Percentiles rank a stretch among this genome's conserved stretches.
Evolutionary conservation across 2,797 vertebrate species (phyloP).

Genomic region (Tangara arthus): DNA sequence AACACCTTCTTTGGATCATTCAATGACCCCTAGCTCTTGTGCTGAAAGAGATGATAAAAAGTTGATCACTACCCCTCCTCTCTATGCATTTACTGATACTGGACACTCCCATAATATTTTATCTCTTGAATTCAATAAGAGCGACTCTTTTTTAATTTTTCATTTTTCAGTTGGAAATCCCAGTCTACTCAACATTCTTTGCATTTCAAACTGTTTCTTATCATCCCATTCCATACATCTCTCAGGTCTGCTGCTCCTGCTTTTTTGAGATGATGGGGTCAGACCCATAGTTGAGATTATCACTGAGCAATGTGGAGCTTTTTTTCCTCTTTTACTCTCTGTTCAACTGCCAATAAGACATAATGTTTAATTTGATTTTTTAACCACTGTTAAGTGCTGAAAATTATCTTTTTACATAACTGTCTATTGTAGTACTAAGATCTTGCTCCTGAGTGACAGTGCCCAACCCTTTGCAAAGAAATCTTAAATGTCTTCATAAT

Average conservation of each 20-base stretch:
- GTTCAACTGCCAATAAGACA: background rate
- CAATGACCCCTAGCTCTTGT: background rate
- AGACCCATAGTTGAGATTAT: background rate
- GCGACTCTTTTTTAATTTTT: background rate
- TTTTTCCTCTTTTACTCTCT: background rate
- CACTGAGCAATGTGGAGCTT: rapidly evolving
- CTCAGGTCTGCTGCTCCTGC: background rate
- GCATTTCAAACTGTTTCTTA: background rate
- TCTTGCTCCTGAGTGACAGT: background rate
- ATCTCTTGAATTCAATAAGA: background rate
- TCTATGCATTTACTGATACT: background rate
- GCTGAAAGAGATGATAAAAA: background rate
- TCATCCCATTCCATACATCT: background rate
- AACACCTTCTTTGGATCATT: background rate
- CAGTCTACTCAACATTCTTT: background rate
- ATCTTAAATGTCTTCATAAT: background rate
- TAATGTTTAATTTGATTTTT: background rate
- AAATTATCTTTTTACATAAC: background rate
- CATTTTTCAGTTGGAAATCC: background rate
- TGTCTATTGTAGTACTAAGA: background rate
- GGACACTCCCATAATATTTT: background rate
- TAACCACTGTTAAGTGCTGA: background rate
- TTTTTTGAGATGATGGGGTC: background rate
- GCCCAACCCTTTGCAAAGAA: background rate
- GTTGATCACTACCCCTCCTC: background rate